Base-by-base conservation (phyloP, 2,113 vertebrate genomes). In the Actenoides hombroni region DNA sequence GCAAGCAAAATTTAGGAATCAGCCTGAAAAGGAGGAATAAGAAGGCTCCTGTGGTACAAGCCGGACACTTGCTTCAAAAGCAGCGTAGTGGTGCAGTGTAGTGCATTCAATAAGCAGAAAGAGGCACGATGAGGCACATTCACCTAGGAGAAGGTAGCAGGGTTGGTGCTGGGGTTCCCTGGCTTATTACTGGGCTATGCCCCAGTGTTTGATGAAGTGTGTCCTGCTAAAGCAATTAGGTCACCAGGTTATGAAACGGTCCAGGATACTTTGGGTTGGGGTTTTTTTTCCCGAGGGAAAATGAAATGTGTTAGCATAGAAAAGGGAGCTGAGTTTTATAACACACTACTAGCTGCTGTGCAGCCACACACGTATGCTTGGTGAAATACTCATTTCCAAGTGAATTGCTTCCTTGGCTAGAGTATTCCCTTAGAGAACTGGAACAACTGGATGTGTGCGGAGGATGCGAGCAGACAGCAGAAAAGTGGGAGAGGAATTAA, bases 291-390 rank as follows among this genome's bases (percentile, higher is more conserved):
- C 84, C 56, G 63, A 89, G 63, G 88, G 68, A 86, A 94, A 94
- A 94, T 54, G 42, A 90, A 81, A 95, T 87, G 76, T 61, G 19
- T 64, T 86, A 71, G 82, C 5, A 9, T 71, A 92, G 64, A 25
- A 77, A 95, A 88, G 82, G 95, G 94, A 97, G 94, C 86, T 5
- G 13, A 40, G 77, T 96, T 92, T 56, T 77, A 1, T 75, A 56
- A 65, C 61, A 78, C 64, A 11, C 88, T 96, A 92, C 83, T 93
- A 57, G 96, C 97, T 96, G 97, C 97, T 91, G 1, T 97, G 98
- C 96, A 97, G 98, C 95, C 88, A 51, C 59, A 46, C 46, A 19
- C 7, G 0, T 65, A 81, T 6, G 5, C 92, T 96, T 94, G 84
- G 69, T 91, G 85, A 61, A 42, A 39, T 61, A 44, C 73, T 64